Percentiles rank a stretch among this genome's conserved stretches.
phyloP scores from a whole-genome alignment of 2,797 vertebrate genomes.

The Cirrhinus molitorella region DNA sequence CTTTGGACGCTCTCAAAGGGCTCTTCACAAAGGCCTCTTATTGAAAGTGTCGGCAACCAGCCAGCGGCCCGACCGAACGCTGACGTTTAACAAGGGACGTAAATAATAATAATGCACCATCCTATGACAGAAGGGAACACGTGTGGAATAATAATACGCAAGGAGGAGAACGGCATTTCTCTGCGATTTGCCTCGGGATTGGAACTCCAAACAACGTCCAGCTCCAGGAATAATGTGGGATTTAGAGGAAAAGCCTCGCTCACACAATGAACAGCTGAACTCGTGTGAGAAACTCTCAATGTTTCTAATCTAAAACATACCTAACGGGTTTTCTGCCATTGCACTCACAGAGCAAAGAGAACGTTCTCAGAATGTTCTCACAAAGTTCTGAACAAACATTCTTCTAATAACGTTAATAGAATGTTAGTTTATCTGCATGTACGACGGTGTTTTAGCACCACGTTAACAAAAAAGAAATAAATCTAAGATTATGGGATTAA shows the following conservation, averaged over 20 bases:
- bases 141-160: not conserved
- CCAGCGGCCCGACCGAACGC: not conserved
- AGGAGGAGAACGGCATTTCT: not conserved
- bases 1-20: constrained; percentile 14
- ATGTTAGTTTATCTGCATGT: no score
- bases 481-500: no score
- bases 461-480: no score
- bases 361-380: no score
- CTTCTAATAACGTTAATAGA: no score
- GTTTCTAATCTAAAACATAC: not conserved
- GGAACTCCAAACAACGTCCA: not conserved
- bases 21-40: constrained; percentile 21
- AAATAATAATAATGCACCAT: constrained; percentile 18
- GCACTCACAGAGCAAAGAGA: no score
- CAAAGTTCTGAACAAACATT: no score
- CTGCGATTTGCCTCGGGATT: not conserved
- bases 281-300: not conserved
- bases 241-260: not conserved
- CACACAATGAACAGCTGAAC: not conserved
- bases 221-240: not conserved
- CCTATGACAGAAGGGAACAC: constrained; percentile 3
- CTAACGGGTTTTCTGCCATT: no score
- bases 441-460: no score
- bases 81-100: constrained; percentile 12
- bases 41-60: constrained; percentile 32